Base-by-base conservation (phyloP, 2,888 invertebrate species). In the Idaea dimidiata region DNA sequence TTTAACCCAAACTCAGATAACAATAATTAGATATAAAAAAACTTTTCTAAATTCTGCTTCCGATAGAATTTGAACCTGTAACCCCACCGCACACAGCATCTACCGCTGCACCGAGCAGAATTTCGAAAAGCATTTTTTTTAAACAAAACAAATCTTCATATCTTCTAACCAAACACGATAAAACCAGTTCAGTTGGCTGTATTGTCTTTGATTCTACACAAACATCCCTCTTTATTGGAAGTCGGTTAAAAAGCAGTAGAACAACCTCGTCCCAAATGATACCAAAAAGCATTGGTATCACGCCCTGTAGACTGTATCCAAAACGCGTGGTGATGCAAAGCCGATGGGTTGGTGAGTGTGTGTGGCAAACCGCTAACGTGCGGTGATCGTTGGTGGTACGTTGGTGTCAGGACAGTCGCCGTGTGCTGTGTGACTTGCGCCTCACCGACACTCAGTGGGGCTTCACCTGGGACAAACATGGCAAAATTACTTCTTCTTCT, bases 401-500 rank as follows among this genome's bases (percentile, higher is more conserved):
- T n/a, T n/a, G 66, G 68, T 63, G 68, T 73, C 68, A 74, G 72
- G 74, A 72, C 73, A 72, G 70, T 73, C 68, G 72, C 72, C 67
- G 74, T 70, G 66, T 73, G 74, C 73, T 71, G 73, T 72, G 67
- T 77, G 74, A 77, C 68, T 65, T 67, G 79, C 79, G 77, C 75
- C 81, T 83, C 82, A 82, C 84, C 82, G 78, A 75, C 80, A 75
- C 82, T 91, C 86, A 91, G 80, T 91, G 90, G 74, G 91, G 91
- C 80, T 91, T 91, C 81, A 91, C 89, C 91, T 91, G 81, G 10
- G 68, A 3, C n/a, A 54, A 54, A 54, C 16, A 5, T 33, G 18
- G 16, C 58, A 18, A 18, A 17, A 33, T 17, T 54, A 56, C 24
- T 24, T 24, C 24, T 24, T 24, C 24, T 24, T 24, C 24, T 24